These are phyloP conservation scores for Protaetia brevitarsis DNA, from an alignment of 1,140 invertebrate genomes.

Conservation along the genomic window DNA sequence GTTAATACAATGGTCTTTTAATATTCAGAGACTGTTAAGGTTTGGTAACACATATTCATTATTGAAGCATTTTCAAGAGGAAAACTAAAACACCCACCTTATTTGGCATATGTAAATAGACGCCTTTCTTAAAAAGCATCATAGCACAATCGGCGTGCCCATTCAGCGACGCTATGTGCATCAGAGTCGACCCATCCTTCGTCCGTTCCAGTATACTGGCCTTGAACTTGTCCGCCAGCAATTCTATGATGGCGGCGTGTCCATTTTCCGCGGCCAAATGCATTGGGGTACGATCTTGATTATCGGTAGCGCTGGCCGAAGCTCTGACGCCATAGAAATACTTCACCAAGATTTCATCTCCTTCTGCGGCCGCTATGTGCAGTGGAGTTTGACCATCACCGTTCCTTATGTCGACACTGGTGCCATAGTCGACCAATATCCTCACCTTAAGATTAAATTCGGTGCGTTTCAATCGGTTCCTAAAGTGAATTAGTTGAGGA, in stretches of 20 bases:
- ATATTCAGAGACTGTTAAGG: no score
- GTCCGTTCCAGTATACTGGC: slow-evolving; percentile 91
- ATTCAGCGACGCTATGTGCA: slow-evolving; percentile 95
- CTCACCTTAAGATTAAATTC: slow-evolving; percentile 52
- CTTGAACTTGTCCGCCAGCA: slow-evolving; percentile 96
- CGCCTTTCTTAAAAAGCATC: slow-evolving; percentile 97
- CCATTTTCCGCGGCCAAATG: slow-evolving; percentile 97
- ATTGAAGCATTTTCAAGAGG: not conserved
- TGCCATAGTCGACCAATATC: slow-evolving; percentile 89
- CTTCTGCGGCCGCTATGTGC: slow-evolving; percentile 93
- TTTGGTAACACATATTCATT: not conserved
- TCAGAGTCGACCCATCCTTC: slow-evolving; percentile 95
- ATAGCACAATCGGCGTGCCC: slow-evolving; percentile 98
- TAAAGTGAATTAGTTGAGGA: not conserved
- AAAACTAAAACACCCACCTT: slow-evolving; percentile 60
- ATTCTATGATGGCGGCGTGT: slow-evolving; percentile 91
- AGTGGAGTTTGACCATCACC: slow-evolving; percentile 88
- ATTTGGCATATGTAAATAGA: slow-evolving; percentile 99
- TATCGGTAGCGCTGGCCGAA: slow-evolving; percentile 89
- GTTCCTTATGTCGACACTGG: slow-evolving; percentile 85
- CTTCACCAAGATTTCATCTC: slow-evolving; percentile 90
- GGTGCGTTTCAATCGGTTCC: not conserved
- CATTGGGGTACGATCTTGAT: slow-evolving; percentile 94
- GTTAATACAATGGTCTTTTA: no score
- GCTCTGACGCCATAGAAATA: slow-evolving; percentile 93